Evolutionary conservation across 2,797 vertebrate species (phyloP).

Genomic region (Lepus oiostolus): DNA sequence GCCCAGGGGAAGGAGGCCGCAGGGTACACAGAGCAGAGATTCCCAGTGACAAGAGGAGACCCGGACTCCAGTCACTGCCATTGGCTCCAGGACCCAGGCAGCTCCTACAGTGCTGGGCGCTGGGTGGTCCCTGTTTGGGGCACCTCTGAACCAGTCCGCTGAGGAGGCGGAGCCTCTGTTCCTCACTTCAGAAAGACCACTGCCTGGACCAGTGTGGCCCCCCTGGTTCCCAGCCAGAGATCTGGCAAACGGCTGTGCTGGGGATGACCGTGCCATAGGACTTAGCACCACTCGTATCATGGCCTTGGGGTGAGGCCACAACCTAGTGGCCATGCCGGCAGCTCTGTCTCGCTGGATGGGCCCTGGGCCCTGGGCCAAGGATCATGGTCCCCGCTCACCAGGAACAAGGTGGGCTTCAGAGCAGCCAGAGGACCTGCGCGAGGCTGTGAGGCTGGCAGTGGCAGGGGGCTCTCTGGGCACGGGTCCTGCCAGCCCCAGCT

Average conservation of each 20-base stretch:
- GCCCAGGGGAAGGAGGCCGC: background rate
- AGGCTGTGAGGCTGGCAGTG: background rate
- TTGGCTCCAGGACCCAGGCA: background rate
- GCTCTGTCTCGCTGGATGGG: accelerated
- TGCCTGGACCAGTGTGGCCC: background rate
- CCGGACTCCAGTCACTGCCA: background rate
- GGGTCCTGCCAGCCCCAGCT: background rate
- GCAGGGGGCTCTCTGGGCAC: background rate
- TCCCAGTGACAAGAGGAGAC: background rate
- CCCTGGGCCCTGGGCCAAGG: background rate
- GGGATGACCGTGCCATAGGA: background rate
- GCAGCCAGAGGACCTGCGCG: background rate
- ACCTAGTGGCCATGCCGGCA: accelerated
- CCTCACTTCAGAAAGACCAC: background rate
- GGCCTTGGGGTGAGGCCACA: background rate
- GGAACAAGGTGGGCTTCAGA: background rate
- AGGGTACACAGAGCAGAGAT: no score
- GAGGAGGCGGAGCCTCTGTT: background rate
- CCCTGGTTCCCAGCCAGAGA: background rate
- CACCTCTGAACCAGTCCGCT: background rate
- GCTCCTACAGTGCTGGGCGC: no score
- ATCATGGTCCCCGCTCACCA: background rate
- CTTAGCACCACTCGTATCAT: background rate
- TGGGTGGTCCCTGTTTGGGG: background rate
- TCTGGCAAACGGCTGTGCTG: accelerated